These are phyloP conservation scores for Connochaetes taurinus DNA, from an alignment of 2,113 vertebrate genomes.

Conservation along the genomic window DNA sequence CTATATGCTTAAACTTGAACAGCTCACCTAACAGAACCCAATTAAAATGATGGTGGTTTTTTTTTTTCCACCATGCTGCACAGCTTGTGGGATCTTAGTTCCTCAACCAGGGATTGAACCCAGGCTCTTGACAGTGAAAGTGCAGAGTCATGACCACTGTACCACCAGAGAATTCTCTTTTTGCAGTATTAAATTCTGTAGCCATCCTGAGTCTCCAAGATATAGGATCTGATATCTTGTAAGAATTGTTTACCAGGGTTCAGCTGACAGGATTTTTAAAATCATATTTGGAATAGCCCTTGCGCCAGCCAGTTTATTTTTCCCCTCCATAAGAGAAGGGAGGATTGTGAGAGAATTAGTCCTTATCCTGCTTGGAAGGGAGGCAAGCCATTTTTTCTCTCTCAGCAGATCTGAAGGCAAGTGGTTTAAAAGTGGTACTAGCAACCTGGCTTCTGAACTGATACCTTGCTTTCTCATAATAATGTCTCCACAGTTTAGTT, in stretches of 20 bases:
- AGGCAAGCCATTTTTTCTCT: slow-evolving; percentile 3
- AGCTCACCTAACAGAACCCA: neutral
- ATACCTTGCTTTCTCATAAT: neutral
- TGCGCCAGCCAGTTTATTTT: neutral
- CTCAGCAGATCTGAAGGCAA: neutral
- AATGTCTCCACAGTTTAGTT: neutral
- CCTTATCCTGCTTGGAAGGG: neutral
- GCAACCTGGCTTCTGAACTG: neutral
- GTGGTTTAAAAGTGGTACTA: neutral
- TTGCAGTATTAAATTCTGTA: neutral
- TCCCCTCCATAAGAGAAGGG: neutral
- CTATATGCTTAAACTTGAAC: neutral
- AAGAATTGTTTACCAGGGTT: neutral
- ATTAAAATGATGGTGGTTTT: neutral
- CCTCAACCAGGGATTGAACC: neutral
- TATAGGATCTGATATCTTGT: neutral
- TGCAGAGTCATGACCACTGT: neutral
- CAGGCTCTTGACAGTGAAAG: neutral
- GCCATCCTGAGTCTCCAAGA: neutral
- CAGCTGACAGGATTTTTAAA: neutral
- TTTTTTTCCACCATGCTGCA: neutral
- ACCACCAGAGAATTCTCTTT: neutral
- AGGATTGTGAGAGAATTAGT: neutral
- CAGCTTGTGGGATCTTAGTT: neutral
- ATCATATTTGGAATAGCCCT: neutral